Base-by-base conservation (phyloP, 2,888 invertebrate species). In the Sesia apiformis region DNA sequence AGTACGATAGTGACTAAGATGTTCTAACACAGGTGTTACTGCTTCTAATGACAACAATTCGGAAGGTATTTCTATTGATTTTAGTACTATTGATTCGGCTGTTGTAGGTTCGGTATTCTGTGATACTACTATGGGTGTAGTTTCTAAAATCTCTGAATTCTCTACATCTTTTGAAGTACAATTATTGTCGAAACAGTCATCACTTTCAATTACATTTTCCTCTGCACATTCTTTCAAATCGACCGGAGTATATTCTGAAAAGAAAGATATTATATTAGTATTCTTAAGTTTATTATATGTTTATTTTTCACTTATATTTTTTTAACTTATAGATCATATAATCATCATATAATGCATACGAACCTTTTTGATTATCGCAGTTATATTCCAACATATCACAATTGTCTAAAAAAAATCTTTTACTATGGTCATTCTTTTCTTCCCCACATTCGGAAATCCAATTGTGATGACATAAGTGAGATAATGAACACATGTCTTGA, bases 351-450 rank as follows among this genome's bases (percentile, higher is more conserved):
- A 23, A 23, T 23, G n/a, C n/a, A n/a, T n/a, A 23, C 23, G 23
- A 56, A 84, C 84, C 67, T 71, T 63, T 68, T 4, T 64, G 61
- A 55, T 75, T 56, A 52, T 77, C 74, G 55, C 85, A 86, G 52
- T 84, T 84, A 57, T 72, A 76, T 62, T 85, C 84, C 50, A 65
- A 64, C 69, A 83, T 70, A 52, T 81, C 78, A 59, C 85, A 85
- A 8, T 72, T 68, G 49, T 85, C 85, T 40, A 76, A 53, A 65
- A 86, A 86, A 23, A 63, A 42, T 60, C 69, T 66, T 4, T 58
- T 58, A 7, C 56, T 58, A n/a, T 55, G 54, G 43, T 62, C 53
- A 0, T 38, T 56, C 23, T 57, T 60, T 49, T 77, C 67, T 52
- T 64, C 55, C 0, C 74, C 84, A 64, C 85, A 85, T 53, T 69